Base-by-base conservation (phyloP, 2,797 vertebrate genomes). In the Iguana delicatissima region DNA sequence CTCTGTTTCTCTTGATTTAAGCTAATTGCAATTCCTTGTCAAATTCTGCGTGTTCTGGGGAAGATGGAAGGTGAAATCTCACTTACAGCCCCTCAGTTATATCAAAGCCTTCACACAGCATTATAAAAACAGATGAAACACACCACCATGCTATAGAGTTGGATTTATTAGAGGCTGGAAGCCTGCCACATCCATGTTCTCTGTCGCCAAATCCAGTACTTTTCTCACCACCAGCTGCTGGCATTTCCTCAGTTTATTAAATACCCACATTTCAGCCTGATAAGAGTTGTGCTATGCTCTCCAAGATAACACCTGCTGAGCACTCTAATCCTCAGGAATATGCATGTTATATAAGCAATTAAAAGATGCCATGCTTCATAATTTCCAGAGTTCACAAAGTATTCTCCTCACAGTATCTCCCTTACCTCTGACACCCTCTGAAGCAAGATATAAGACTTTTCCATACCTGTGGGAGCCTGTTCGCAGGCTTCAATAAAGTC, bases 401-500 rank as follows among this genome's bases (percentile, higher is more conserved):
- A 91, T 87, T 64, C 73, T 38, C 26, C 16, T 20, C 12, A 50
- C 84, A 84, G 90, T 26, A 74, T 42, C 59, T 4, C 0, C 4
- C 69, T 18, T 69, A n/a, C 59, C 3, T 64, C 73, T 50, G 46
- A 12, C 88, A 1, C 0, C 79, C 55, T 10, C 72, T 62, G 26
- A n/a, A 1, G 0, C 0, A 3, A 42, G 64, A 38, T 14, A 67
- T 52, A 86, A 81, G 8, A 18, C 42, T 81, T 79, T 74, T 85
- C 73, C 85, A 50, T 95, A 94, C 95, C 94, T 93, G 94, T 6
- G 59, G 57, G 46, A 76, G 35, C 32, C 9, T 26, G 4, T 18
- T 1, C 59, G 69, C 13, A 1, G 69, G 8, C 46, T 57, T n/a
- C 85, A 64, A 35, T 89, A 90, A 32, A 82, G 59, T 62, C 88